These are phyloP conservation scores for Dicranocentrus wangi DNA, from an alignment of 2,888 invertebrate genomes.

Conservation along the genomic window DNA sequence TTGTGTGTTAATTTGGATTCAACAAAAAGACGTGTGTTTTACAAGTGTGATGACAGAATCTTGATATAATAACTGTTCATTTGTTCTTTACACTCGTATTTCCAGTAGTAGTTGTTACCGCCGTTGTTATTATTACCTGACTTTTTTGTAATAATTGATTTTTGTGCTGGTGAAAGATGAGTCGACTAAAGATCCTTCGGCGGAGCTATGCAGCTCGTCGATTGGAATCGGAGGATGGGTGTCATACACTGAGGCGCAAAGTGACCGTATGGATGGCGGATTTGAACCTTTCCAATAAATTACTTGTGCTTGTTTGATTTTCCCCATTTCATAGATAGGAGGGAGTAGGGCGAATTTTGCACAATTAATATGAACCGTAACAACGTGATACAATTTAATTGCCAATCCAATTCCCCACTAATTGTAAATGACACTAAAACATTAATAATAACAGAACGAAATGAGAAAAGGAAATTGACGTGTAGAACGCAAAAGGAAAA, in stretches of 20 bases:
- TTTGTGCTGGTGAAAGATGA: slow-evolving; percentile 58
- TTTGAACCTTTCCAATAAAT: slow-evolving; percentile 68
- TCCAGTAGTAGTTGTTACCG: too few species aligned
- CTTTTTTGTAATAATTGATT: background rate
- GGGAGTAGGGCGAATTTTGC: too few species aligned
- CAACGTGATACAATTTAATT: background rate
- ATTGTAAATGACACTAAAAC: too few species aligned
- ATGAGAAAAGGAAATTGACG: too few species aligned
- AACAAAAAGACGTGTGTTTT: too few species aligned
- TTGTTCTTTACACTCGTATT: too few species aligned
- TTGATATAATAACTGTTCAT: too few species aligned
- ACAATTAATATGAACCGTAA: slow-evolving; percentile 14
- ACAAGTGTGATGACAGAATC: too few species aligned
- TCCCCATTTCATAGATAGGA: slow-evolving; percentile 33
- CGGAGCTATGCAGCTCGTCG: slow-evolving; percentile 70
- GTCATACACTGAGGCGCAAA: slow-evolving; percentile 70
- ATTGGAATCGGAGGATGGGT: slow-evolving; percentile 69
- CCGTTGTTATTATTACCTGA: too few species aligned
- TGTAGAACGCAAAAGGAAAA: too few species aligned
- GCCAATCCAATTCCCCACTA: background rate
- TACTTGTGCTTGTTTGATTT: slow-evolving; percentile 65
- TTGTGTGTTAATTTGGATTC: too few species aligned
- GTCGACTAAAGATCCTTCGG: slow-evolving; percentile 70
- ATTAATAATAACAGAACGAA: too few species aligned
- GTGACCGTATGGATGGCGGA: slow-evolving; percentile 71